Evolutionary conservation across 2,113 vertebrate species (phyloP).

Genomic region (Origma solitaria): DNA sequence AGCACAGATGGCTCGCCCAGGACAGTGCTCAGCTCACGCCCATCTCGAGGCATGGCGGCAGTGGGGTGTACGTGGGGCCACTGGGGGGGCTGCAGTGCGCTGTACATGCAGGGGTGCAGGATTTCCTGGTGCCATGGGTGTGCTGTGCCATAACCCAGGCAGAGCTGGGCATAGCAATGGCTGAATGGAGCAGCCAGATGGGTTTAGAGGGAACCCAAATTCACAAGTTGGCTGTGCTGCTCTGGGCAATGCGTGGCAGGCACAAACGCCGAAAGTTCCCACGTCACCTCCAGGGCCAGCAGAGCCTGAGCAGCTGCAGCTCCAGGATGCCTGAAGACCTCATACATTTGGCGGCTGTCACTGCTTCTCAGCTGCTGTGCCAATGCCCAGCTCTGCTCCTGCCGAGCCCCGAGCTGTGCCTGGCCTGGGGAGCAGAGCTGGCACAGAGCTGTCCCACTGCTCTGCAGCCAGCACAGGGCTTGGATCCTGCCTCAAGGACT

Average conservation of each 20-base stretch:
- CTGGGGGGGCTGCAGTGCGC: accelerated
- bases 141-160: background rate
- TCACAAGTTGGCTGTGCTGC: accelerated
- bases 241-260: accelerated
- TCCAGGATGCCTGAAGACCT: background rate
- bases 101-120: accelerated
- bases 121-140: accelerated
- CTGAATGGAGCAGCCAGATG: background rate
- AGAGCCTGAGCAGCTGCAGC: background rate
- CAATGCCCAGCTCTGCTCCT: accelerated
- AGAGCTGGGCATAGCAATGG: background rate
- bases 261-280: background rate
- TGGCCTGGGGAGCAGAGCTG: background rate
- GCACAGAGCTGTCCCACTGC: accelerated
- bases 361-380: background rate
- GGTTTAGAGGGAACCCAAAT: background rate
- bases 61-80: accelerated
- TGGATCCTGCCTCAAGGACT: background rate
- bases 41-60: accelerated
- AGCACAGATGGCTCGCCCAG: accelerated
- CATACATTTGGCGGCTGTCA: background rate
- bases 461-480: background rate
- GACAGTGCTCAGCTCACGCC: no score
- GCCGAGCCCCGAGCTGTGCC: background rate
- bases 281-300: background rate